These are phyloP conservation scores for Polypedilum vanderplanki DNA, from an alignment of 1,140 invertebrate genomes.

Conservation along the genomic window DNA sequence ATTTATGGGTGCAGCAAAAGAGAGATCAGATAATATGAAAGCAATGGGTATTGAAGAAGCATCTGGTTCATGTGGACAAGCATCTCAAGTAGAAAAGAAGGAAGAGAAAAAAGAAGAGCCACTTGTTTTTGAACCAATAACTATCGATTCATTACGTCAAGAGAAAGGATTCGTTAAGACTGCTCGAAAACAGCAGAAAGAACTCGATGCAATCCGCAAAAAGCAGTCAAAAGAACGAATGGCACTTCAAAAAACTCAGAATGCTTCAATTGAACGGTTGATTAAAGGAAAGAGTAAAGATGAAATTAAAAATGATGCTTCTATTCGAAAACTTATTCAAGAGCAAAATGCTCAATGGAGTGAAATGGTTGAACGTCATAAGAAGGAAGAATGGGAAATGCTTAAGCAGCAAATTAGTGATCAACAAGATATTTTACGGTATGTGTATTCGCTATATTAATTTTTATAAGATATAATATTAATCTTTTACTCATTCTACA, in stretches of 20 bases:
- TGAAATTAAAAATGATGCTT: conserved; percentile 69
- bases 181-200: conserved; percentile 94
- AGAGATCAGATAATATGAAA: conserved; percentile 85
- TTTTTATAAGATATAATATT: neutral
- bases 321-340: conserved; percentile 69
- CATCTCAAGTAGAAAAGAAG: conserved; percentile 53
- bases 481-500: neutral
- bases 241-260: conserved; percentile 87
- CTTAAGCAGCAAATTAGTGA: conserved; percentile 75
- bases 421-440: conserved; percentile 72
- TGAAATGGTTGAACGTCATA: conserved; percentile 77
- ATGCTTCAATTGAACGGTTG: conserved; percentile 89
- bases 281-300: conserved; percentile 86
- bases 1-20: conserved; percentile 83
- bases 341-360: conserved; percentile 94
- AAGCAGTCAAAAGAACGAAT: conserved; percentile 90
- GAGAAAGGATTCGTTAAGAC: conserved; percentile 94
- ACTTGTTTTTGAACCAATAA: conserved; percentile 85
- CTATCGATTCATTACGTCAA: conserved; percentile 76
- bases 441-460: neutral
- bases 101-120: conserved; percentile 67
- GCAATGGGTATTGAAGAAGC: conserved; percentile 87
- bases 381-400: conserved; percentile 86
- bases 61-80: conserved; percentile 48
- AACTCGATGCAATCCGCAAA: conserved; percentile 85